Evolutionary conservation across 2,113 vertebrate genomes (phyloP).

Genomic region (Corythornis cristatus): DNA sequence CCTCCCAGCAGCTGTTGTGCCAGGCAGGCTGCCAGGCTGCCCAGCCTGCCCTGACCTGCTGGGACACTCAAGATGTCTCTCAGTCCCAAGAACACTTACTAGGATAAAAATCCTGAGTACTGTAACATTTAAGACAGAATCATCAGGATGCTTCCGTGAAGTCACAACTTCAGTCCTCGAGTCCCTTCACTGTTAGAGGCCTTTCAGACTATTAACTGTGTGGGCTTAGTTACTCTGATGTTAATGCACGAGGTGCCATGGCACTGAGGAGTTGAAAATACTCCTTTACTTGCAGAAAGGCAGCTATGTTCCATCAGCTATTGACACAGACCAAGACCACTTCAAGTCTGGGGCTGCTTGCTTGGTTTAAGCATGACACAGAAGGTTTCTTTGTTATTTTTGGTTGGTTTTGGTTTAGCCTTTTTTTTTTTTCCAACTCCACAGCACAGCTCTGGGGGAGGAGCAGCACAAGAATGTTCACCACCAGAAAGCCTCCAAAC

Average conservation of each 20-base stretch:
- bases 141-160: too few relatives aligned
- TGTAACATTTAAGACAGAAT: background rate
- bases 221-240: background rate
- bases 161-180: background rate
- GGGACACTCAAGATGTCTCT: too few relatives aligned
- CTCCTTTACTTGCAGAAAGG: background rate
- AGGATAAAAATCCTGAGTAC: too few relatives aligned
- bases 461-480: background rate
- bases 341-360: background rate
- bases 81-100: too few relatives aligned
- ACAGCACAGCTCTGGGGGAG: background rate
- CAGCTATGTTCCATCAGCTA: background rate
- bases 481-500: background rate
- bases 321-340: background rate
- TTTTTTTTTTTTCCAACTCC: background rate
- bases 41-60: too few relatives aligned
- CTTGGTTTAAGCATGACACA: background rate
- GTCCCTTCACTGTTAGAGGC: background rate
- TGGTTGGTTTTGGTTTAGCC: background rate
- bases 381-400: background rate
- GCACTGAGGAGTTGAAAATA: background rate
- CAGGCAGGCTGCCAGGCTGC: too few relatives aligned
- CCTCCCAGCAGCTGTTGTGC: too few relatives aligned
- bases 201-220: background rate
- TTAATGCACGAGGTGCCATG: background rate